phyloP scores from a whole-genome alignment of 2,113 vertebrate species.

The Megalops atlanticus region DNA sequence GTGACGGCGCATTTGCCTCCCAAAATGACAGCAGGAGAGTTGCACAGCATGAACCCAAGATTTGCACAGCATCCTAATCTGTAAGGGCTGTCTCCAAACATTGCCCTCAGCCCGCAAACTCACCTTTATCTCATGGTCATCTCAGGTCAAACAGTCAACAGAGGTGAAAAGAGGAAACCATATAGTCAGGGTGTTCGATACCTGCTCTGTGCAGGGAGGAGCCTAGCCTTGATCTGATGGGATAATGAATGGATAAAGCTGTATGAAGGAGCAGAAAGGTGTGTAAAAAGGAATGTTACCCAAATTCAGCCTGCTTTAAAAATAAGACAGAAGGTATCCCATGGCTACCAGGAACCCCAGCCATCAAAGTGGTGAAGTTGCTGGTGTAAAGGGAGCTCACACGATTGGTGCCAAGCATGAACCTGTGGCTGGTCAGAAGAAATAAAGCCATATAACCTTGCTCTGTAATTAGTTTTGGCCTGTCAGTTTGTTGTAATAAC shows the following conservation, averaged over 20 bases:
- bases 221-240: neutral
- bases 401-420: no score
- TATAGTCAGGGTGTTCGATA: neutral
- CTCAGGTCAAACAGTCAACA: no score
- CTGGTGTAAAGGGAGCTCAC: no score
- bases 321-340: neutral
- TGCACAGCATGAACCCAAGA: no score
- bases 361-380: no score
- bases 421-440: no score
- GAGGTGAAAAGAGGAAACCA: neutral
- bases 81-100: no score
- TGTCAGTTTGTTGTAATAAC: neutral
- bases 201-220: neutral
- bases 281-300: neutral
- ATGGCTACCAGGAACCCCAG: neutral
- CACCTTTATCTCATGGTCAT: no score
- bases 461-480: neutral
- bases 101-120: no score
- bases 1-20: no score
- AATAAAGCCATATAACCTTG: neutral
- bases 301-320: neutral
- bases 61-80: no score
- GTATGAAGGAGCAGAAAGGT: neutral
- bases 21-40: no score
- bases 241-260: neutral